Percentiles rank a stretch among this genome's conserved stretches.
phyloP scores from a whole-genome alignment of 2,888 invertebrate species.

The Bembecia ichneumoniformis region DNA sequence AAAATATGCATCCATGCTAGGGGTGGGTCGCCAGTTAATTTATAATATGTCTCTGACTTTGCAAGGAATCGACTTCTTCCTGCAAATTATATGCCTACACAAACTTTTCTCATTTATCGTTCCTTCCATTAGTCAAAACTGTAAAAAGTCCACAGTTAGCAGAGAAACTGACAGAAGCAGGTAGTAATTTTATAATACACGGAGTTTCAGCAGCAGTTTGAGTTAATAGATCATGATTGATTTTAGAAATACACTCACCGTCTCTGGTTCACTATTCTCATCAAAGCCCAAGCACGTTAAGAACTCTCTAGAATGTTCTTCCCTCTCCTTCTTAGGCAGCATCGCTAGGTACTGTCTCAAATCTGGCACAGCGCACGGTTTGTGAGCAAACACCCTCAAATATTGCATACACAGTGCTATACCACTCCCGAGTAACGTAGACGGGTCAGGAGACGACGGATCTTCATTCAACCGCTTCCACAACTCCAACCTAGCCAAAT shows the following conservation, averaged over 20 bases:
- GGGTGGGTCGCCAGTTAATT: no score
- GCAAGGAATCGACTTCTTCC: no score
- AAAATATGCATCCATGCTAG: no score
- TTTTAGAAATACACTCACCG: slow-evolving; percentile 51
- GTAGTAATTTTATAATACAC: no score
- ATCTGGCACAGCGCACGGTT: slow-evolving; percentile 89
- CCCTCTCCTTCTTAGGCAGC: slow-evolving; percentile 75
- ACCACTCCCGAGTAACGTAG: slow-evolving; percentile 72
- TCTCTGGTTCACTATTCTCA: slow-evolving; percentile 75
- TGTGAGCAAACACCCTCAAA: slow-evolving; percentile 86
- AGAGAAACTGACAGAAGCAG: no score
- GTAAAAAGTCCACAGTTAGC: no score
- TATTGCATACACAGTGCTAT: slow-evolving; percentile 83
- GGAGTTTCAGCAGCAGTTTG: no score
- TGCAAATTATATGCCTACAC: no score
- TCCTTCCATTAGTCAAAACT: no score
- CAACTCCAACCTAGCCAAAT: slow-evolving; percentile 85
- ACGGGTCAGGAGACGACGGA: slow-evolving; percentile 60
- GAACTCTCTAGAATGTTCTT: slow-evolving; percentile 72
- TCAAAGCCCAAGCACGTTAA: slow-evolving; percentile 76
- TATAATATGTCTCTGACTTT: no score
- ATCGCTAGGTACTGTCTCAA: slow-evolving; percentile 81
- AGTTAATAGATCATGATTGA: no score
- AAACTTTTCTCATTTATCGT: no score
- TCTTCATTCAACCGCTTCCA: slow-evolving; percentile 73